Conservation (phyloP, 1,140 invertebrate species). For the Polypedilum vanderplanki region DNA sequence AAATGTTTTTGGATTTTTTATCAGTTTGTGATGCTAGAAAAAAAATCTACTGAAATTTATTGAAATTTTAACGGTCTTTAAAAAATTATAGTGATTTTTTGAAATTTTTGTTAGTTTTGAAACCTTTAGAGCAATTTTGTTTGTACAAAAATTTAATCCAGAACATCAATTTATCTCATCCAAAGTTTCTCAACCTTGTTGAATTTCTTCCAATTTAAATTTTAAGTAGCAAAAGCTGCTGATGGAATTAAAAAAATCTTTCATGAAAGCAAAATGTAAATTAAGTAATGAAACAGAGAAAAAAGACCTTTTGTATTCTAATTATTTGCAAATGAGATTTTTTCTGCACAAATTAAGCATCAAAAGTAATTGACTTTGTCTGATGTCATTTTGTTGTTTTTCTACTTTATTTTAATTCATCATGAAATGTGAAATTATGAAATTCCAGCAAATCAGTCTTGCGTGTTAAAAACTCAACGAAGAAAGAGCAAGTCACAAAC, state of each 20-base stretch:
- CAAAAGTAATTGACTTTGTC: not conserved
- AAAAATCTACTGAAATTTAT: not conserved
- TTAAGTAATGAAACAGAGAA: not conserved
- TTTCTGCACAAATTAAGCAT: not conserved
- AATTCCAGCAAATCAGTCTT: constrained; percentile 4
- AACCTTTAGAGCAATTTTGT: not conserved
- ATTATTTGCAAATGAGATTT: not conserved
- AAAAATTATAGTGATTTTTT: too few species aligned
- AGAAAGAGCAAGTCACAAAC: not conserved
- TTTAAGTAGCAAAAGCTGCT: not conserved
- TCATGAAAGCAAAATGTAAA: constrained; percentile 3
- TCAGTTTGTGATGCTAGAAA: not conserved
- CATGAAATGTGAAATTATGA: constrained; percentile 7
- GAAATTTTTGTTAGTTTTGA: too few species aligned
- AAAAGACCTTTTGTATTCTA: not conserved
- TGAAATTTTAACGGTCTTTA: too few species aligned
- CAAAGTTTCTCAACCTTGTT: not conserved
- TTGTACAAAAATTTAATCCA: not conserved
- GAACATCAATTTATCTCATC: not conserved
- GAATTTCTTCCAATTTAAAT: not conserved
- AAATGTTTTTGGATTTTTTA: not conserved
- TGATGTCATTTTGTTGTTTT: not conserved
- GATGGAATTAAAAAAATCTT: not conserved
- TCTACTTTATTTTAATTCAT: not conserved
- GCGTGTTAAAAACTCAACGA: constrained; percentile 2